phyloP scores from a whole-genome alignment of 1,140 invertebrate genomes.

The Drosophila subpulchrella region DNA sequence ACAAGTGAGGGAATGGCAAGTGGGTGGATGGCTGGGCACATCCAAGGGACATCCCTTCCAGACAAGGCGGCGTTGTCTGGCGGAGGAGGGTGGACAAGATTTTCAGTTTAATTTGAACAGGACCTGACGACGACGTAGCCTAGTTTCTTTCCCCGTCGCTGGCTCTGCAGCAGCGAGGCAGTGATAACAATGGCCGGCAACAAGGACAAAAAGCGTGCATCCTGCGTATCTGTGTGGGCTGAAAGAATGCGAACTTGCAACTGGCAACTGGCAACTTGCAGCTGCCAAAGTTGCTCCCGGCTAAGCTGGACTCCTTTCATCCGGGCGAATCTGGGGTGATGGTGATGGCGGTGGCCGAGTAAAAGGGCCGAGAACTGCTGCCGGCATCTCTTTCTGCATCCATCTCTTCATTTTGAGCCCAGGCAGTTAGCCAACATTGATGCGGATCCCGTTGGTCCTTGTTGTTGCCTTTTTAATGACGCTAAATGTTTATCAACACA shows the following conservation, averaged over 20 bases:
- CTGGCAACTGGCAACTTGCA: constrained; percentile 41
- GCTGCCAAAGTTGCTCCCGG: constrained; percentile 61
- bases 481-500: constrained; percentile 76
- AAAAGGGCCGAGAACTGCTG: constrained; percentile 25
- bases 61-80: constrained; percentile 53
- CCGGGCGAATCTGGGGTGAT: constrained; percentile 5
- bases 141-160: constrained; percentile 58
- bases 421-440: constrained; percentile 41
- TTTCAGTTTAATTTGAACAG: constrained; percentile 82
- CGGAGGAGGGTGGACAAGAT: constrained; percentile 56
- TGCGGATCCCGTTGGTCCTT: constrained; percentile 40
- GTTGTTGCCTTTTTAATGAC: constrained; percentile 68
- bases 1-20: constrained; percentile 31
- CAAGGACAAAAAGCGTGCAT: constrained; percentile 72
- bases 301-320: constrained; percentile 59
- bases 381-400: constrained; percentile 13
- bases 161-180: constrained; percentile 37
- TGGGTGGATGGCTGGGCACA: neutral
- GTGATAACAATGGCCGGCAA: constrained; percentile 44
- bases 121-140: constrained; percentile 68
- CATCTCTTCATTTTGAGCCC: constrained; percentile 18
- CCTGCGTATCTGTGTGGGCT: constrained; percentile 51
- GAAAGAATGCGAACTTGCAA: constrained; percentile 3
- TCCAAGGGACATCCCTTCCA: constrained; percentile 9
- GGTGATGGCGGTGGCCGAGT: neutral